phyloP scores from a whole-genome alignment of 2,888 invertebrate genomes.

The Acrobasis consociella region DNA sequence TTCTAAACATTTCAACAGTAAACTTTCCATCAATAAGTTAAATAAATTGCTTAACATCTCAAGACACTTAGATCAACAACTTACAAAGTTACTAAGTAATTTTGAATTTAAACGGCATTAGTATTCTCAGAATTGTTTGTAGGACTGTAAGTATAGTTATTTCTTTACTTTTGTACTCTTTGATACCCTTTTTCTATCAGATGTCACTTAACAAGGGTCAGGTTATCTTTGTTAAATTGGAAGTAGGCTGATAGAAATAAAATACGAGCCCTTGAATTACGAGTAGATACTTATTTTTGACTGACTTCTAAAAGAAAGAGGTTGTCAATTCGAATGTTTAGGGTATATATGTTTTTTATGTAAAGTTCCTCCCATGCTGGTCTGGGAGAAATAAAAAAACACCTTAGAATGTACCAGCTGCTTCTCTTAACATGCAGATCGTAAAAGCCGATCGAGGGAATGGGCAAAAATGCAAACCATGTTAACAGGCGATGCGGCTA shows the following conservation, averaged over 20 bases:
- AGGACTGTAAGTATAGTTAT: not conserved
- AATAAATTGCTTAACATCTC: constrained; percentile 9
- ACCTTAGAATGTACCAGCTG: too few relatives aligned
- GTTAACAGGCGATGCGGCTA: too few relatives aligned
- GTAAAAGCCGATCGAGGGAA: too few relatives aligned
- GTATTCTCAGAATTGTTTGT: constrained; percentile 1
- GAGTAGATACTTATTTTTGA: too few relatives aligned
- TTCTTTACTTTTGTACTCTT: not conserved
- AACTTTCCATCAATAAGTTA: constrained; percentile 5
- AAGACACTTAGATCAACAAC: not conserved
- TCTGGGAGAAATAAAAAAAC: too few relatives aligned
- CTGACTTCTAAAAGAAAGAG: too few relatives aligned
- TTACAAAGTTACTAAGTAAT: not conserved
- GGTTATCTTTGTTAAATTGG: constrained; percentile 1
- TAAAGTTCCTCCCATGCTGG: too few relatives aligned
- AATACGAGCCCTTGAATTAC: constrained; percentile 1
- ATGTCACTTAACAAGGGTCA: not conserved
- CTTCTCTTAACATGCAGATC: too few relatives aligned
- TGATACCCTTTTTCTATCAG: constrained; percentile 11
- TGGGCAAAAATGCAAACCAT: too few relatives aligned
- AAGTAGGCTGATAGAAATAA: not conserved
- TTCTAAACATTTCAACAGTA: constrained; percentile 3
- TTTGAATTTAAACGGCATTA: not conserved
- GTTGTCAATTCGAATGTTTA: too few relatives aligned
- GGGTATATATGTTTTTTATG: too few relatives aligned